A percentile compares a stretch with the other conserved stretches of the same genome.
phyloP scores from a whole-genome alignment of 2,797 vertebrate genomes.

The Philypnodon macrostomus region DNA sequence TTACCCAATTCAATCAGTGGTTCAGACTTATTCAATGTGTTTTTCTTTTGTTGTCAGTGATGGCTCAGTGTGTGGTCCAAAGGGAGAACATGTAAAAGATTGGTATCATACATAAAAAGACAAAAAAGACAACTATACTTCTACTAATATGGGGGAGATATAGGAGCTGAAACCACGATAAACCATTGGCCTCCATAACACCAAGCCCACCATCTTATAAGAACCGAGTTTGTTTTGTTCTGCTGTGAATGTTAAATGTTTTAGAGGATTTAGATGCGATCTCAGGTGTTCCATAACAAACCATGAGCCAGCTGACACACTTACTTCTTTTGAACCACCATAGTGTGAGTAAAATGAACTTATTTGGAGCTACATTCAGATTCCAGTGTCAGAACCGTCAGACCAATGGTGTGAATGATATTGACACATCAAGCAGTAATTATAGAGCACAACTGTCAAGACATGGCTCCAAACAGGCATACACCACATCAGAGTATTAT shows the following conservation, averaged over 20 bases:
- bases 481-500: neutral
- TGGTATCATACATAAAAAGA: conserved; percentile 59
- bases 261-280: too few relatives aligned
- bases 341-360: too few relatives aligned
- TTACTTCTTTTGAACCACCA: too few relatives aligned
- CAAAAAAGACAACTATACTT: too few relatives aligned
- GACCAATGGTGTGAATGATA: conserved; percentile 1
- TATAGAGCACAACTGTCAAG: neutral
- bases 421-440: neutral
- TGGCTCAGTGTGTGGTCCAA: conserved; percentile 18
- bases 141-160: too few relatives aligned
- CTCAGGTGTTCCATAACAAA: too few relatives aligned
- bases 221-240: too few relatives aligned
- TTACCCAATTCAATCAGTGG: conserved; percentile 41
- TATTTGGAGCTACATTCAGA: neutral
- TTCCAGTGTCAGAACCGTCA: neutral
- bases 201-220: too few relatives aligned
- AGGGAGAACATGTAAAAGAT: conserved; percentile 61
- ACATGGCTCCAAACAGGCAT: neutral
- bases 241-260: too few relatives aligned
- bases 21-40: conserved; percentile 23
- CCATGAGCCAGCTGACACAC: too few relatives aligned
- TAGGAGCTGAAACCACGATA: too few relatives aligned
- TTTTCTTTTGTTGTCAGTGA: conserved; percentile 24
- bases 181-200: too few relatives aligned